Evolutionary conservation across 2,888 invertebrate species (phyloP), one percentile per base, ranked within the genome.

Genomic region (Agapostemon virescens): DNA sequence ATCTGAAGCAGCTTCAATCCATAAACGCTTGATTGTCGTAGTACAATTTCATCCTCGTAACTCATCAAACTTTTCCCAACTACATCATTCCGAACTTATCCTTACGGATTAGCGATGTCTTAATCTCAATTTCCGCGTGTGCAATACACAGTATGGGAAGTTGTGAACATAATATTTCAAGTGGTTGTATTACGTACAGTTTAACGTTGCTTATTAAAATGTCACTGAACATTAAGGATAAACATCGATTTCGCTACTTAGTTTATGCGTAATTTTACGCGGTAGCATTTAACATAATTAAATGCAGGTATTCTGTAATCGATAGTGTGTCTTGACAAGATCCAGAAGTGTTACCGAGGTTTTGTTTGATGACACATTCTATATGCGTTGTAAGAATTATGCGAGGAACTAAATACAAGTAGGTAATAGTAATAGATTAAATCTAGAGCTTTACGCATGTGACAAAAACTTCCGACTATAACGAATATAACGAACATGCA

Each of bases 31-130:
- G 75, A 81, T 69, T 42, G 66, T n/a, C 17, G 64, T 40, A 17
- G 45, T 49, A 69, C 42, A 80, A 71, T 69, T 77, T 85, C 80
- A 85, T 75, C 66, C 45, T 7, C 45, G 42, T 36, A 69, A 63
- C 80, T 83, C 80, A 66, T 83, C 80, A 75, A 75, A 85, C 70
- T 82, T 85, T 72, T 74, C n/a, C 49, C 40, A 70, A 69, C 45
- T 69, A 63, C 42, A n/a, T 40, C 55, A 49, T 58, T 61, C 61
- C 52, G 74, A 70, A 45, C 69, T 74, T 79, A 55, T 13, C 13
- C 52, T 26, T 26, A 13, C 23, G 13, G 4, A 55, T 55, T 55
- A 55, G 52, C 23, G 26, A 26, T 55, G 52, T 55, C 26, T 55
- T 26, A 52, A 13, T 23, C 52, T 23, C 11, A 3, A 23, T 52